Evolutionary conservation across 2,113 vertebrate species (phyloP), one percentile per base, ranked within the genome.

Genomic region (Lepus europaeus): DNA sequence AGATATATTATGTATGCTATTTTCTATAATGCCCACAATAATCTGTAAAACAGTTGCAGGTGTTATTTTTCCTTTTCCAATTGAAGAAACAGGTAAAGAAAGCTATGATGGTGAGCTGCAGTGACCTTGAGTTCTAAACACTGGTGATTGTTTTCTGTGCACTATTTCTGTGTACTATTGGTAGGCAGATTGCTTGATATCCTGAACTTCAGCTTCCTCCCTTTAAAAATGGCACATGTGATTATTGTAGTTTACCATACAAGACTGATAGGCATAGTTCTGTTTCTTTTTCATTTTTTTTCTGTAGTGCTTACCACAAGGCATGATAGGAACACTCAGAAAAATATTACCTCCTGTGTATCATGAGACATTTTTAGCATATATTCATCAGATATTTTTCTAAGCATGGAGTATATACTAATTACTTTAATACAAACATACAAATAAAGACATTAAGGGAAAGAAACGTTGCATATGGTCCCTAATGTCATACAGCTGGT

Each of bases 11-110:
- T 1, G 6, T 19, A 6, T 39, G 12, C 3, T 79, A 9, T 8
- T 39, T 9, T 5, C 1, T 36, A 8, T 3, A 22, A 4, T 72
- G 1, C 7, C 20, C 6, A 45, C 17, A 56, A 16, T 22, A 4
- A 22, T 3, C 9, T 29, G 0, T 16, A 4, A 73, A 23, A 22
- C 17, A 23, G 14, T 9, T 49, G 0, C 14, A 2, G 31, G 45
- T 45, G 0, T 13, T 45, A 13, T 49, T 61, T 11, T 27, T 59
- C 68, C 29, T 66, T 63, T 74, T 29, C 9, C 56, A 66, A 49
- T 4, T 8, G 13, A 39, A 63, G 27, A 70, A 17, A 11, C 6
- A 33, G 5, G n/a, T 8, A 6, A 23, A 82, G 22, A 33, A 36
- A 2, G n/a, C 16, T 59, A 0, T 31, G 20, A 19, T 31, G 17